Evolutionary conservation across 2,113 vertebrate genomes (phyloP).

Genomic region (Raja brachyura): DNA sequence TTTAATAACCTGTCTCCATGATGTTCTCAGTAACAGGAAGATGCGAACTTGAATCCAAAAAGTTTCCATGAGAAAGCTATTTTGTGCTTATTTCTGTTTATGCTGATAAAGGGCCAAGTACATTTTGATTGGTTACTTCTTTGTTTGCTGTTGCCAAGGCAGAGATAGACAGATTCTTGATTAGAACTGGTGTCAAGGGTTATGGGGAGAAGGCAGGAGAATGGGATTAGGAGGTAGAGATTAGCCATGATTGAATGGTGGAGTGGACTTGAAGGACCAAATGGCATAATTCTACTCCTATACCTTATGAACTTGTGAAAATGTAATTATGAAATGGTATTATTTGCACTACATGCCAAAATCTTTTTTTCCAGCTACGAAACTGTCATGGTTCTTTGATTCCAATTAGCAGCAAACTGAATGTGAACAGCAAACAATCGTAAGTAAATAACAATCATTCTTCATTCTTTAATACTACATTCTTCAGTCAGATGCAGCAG

Average conservation of each 20-base stretch:
- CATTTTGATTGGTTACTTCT: neutral
- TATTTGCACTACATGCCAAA: neutral
- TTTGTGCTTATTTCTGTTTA: neutral
- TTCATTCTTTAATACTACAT: neutral
- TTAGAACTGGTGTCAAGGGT: no score
- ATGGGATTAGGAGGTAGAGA: no score
- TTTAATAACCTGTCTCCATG: neutral
- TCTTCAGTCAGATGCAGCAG: neutral
- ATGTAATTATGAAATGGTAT: neutral
- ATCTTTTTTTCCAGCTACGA: constrained; percentile 29
- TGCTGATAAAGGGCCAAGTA: neutral
- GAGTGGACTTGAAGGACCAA: no score
- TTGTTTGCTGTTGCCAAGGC: neutral
- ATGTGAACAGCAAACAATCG: neutral
- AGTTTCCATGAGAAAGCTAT: neutral
- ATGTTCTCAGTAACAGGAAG: neutral
- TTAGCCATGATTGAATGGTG: no score
- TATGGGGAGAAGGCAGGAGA: no score
- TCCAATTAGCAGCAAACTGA: constrained; percentile 1
- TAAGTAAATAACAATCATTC: constrained; percentile 10
- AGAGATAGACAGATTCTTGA: no score
- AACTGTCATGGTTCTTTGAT: constrained; percentile 24
- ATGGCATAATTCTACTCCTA: no score
- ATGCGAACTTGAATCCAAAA: neutral
- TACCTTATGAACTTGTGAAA: no score